phyloP scores from a whole-genome alignment of 2,113 vertebrate species.

The Brevimyrus niger region DNA sequence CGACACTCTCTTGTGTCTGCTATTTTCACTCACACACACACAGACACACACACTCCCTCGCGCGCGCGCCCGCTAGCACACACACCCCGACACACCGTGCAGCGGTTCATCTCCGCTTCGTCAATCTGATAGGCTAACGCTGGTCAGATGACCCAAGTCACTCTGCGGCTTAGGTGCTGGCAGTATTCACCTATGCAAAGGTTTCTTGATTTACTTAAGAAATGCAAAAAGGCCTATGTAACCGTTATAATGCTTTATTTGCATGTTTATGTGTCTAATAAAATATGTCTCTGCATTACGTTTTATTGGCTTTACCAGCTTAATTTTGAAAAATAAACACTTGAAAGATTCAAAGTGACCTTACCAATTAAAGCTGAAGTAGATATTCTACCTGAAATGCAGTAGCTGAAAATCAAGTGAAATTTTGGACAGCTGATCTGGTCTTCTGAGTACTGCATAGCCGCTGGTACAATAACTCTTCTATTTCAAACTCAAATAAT shows the following conservation, averaged over 20 bases:
- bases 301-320: background rate
- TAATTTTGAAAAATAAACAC: background rate
- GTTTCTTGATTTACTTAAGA: background rate
- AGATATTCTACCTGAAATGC: background rate
- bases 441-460: background rate
- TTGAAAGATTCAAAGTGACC: background rate
- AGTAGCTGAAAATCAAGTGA: background rate
- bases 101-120: slow-evolving; percentile 29
- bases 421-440: background rate
- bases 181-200: background rate
- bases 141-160: slow-evolving; percentile 44
- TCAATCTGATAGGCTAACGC: slow-evolving; percentile 41
- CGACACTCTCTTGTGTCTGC: slow-evolving; percentile 41
- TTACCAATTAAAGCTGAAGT: background rate
- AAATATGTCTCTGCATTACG: background rate
- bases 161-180: background rate
- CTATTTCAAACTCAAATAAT: slow-evolving; percentile 1
- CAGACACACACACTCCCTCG: background rate
- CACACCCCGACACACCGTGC: slow-evolving; percentile 22
- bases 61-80: background rate
- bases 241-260: background rate
- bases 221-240: background rate
- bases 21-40: background rate
- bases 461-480: background rate
- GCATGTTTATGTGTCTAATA: background rate